phyloP scores from a whole-genome alignment of 2,113 vertebrate species.

The Anoplopoma fimbria region DNA sequence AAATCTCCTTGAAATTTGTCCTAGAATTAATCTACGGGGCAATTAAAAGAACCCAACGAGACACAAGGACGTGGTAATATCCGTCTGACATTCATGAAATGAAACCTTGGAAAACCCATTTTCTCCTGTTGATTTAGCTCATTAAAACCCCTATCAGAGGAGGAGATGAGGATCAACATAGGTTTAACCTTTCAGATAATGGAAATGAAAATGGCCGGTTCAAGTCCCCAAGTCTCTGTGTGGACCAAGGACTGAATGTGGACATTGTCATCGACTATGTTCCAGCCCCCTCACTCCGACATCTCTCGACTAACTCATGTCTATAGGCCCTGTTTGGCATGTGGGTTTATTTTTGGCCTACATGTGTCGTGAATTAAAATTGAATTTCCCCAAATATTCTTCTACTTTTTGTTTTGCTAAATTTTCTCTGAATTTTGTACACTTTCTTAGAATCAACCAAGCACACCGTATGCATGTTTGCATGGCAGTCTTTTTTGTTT shows the following conservation, averaged over 20 bases:
- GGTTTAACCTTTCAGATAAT: slow-evolving; percentile 10
- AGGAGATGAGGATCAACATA: slow-evolving; percentile 17
- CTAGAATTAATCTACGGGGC: neutral
- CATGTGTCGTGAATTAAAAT: neutral
- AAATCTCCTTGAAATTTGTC: slow-evolving; percentile 14
- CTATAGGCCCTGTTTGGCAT: neutral
- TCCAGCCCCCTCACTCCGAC: neutral
- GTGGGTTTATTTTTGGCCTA: neutral
- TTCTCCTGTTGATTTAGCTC: neutral
- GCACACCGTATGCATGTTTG: neutral
- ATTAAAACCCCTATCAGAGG: neutral
- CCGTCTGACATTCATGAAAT: slow-evolving; percentile 24
- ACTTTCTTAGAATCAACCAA: neutral
- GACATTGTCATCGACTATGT: neutral
- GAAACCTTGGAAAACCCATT: neutral
- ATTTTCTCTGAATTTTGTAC: neutral
- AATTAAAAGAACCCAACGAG: slow-evolving; percentile 19
- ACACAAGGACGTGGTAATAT: neutral
- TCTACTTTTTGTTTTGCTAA: neutral
- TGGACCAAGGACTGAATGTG: neutral
- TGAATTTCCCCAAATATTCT: neutral
- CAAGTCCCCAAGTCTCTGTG: neutral
- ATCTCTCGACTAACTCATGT: neutral
- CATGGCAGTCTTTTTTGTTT: too few species aligned
- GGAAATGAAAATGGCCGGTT: neutral